Evolutionary conservation across 2,797 vertebrate species (phyloP), one percentile per base, ranked within the genome.

Genomic region (Phylloscopus collybita): DNA sequence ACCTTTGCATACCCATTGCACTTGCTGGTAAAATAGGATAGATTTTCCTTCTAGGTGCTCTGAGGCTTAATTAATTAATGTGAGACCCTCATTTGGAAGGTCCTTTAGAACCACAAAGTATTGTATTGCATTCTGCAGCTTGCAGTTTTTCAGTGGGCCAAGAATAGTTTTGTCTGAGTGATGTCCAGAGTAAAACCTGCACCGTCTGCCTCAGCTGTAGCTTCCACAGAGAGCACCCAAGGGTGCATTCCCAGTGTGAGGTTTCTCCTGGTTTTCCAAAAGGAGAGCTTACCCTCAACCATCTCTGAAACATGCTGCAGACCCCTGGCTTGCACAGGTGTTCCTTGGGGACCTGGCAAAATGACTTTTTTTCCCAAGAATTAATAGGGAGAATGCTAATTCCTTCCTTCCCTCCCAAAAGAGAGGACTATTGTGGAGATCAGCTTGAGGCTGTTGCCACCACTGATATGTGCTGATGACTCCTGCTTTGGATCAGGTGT

Each of bases 41-140:
- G 93, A 91, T 96, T 97, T 97, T 96, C 95, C 85, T 95, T 90
- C 92, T 91, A 93, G 92, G 91, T 81, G 75, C 82, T 94, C 91
- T 32, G 66, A 92, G 79, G 92, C 95, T 94, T 97, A 91, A 95
- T 97, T 97, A 95, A 96, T 97, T 97, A 92, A 97, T 96, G 94
- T 2, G 88, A 95, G 96, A 97, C 95, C 93, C 95, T 97, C 95
- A 92, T 96, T 80, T 36, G 10, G 93, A 97, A 97, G 94, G 92
- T 97, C 89, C 60, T 95, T 96, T 79, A 66, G 82, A 94, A 89
- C 92, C 4, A 14, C 87, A 38, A 94, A 86, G 95, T 95, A 96
- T 97, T 95, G 92, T 86, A 61, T 96, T 97, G 89, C 95, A 93
- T 2, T 0, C 62, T 92, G 84, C 59, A 91, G 79, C 82, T 80